Evolutionary conservation across 2,113 vertebrate genomes (phyloP), one percentile per base, ranked within the genome.

Genomic region (Cryptotis parvus): DNA sequence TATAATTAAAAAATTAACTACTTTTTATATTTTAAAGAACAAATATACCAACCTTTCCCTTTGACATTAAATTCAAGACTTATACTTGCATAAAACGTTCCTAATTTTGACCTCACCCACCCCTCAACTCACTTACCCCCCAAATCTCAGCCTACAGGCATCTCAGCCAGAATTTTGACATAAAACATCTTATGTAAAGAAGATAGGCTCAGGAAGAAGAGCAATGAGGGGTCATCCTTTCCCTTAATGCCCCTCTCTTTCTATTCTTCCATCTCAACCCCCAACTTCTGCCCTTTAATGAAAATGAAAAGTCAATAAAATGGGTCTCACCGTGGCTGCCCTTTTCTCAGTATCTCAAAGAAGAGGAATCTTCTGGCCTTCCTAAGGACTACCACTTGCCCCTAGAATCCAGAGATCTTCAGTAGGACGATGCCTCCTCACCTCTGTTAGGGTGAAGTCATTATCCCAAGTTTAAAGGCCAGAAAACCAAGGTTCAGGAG

Each of bases 1-100:
- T 63, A 82, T 68, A 78, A 92, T 90, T 76, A 74, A 66, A 80
- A 65, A 29, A 65, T 29, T 29, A 65, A 27, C 29, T 65, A 65
- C 10, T 65, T 91, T 73, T 63, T 9, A 27, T 55, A 63, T 78
- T 14, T 73, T 58, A 55, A 58, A 41, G 31, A 31, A 29, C 58
- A 61, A 15, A 61, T 45, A 31, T n/a, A 41, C 35, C 15, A 6
- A 3, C 12, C n/a, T 39, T 84, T 70, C 11, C n/a, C 35, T 84
- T 70, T 37, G 8, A n/a, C 41, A 55, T 29, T 89, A 26, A 63
- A 16, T 33, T 65, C 4, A 66, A 63, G 3, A 79, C 3, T 33
- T 69, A 77, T 2, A 68, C 18, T 41, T 79, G 12, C 14, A 43
- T 55, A 70, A 89, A 78, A 66, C 4, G 1, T 73, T 26, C 45